A percentile compares a stretch with the other conserved stretches of the same genome.
Evolutionary conservation across 2,797 vertebrate species (phyloP).

Genomic region (Rhynchotus rufescens): DNA sequence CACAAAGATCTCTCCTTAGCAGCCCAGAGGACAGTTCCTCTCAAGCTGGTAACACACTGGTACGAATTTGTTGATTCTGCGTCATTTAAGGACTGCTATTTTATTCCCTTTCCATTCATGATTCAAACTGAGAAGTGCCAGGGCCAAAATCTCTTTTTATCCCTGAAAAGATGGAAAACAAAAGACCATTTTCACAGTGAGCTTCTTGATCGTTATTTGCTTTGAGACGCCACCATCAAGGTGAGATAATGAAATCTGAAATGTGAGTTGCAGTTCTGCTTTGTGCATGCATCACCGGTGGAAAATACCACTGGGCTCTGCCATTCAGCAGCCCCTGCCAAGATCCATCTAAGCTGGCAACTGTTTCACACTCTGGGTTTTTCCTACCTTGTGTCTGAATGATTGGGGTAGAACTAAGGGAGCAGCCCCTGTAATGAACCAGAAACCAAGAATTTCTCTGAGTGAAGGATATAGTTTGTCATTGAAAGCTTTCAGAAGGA

Average conservation of each 20-base stretch:
- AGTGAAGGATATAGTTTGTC: background rate
- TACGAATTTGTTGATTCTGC: background rate
- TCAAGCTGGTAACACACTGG: background rate
- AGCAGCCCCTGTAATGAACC: background rate
- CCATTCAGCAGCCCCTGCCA: background rate
- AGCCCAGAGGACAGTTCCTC: background rate
- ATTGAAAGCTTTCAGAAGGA: background rate
- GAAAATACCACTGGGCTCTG: background rate
- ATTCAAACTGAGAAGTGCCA: background rate
- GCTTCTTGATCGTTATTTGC: background rate
- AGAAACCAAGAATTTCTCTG: background rate
- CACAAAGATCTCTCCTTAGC: background rate
- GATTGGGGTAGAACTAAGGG: background rate
- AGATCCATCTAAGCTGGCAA: background rate
- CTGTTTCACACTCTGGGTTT: background rate
- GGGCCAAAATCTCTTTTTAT: background rate
- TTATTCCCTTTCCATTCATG: fast-evolving
- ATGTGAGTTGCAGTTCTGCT: background rate
- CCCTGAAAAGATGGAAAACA: background rate
- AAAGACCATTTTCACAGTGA: background rate
- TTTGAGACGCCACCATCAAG: background rate
- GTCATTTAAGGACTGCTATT: background rate
- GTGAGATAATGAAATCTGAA: background rate
- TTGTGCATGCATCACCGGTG: background rate
- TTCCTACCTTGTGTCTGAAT: background rate